Base-by-base conservation (phyloP, 2,888 invertebrate genomes). In the Podabrus alpinus region DNA sequence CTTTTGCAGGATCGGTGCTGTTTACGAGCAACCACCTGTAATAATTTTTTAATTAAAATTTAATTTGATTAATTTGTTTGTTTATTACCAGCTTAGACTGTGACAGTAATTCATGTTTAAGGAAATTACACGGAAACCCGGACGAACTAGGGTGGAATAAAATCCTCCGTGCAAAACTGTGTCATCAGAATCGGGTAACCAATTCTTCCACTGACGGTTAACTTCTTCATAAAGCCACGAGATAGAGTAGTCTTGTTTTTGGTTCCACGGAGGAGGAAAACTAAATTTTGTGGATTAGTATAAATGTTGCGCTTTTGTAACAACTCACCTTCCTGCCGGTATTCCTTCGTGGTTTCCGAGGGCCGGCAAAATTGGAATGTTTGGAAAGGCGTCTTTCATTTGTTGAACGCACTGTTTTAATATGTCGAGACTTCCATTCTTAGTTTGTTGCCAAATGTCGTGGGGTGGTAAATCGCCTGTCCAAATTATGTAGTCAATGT, bases 401-500 rank as follows among this genome's bases (percentile, higher is more conserved):
- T 95, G 94, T 16, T 92, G 89, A 0, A 95, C 94, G 0, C 95
- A 95, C 83, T 95, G 94, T 82, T 93, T 92, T 11, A 97, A 90
- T 64, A 95, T 93, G 84, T 93, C 92, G 15, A 97, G 86, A 86
- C 97, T 97, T 84, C 94, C 94, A 79, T 93, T 92, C 82, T 94
- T 93, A 0, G 96, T 96, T 87, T 97, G 96, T 84, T 96, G 95
- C 95, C 95, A 96, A 10, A 98, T 94, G 84, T 98, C 97, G 84
- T 99, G 99, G 0, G 98, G 95, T 4, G 98, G 97, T 78, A 98
- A 88, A 87, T 99, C 99, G 3, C 98, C 98, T 0, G 98, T 98
- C 96, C 98, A 97, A 68, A 97, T 88, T 77, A 99, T 96, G 84
- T 96, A 96, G 87, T 97, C 96, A 77, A 97, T 94, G 84, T 96